phyloP scores from a whole-genome alignment of 2,888 invertebrate species.

The Drosophila parthenogenetica region DNA sequence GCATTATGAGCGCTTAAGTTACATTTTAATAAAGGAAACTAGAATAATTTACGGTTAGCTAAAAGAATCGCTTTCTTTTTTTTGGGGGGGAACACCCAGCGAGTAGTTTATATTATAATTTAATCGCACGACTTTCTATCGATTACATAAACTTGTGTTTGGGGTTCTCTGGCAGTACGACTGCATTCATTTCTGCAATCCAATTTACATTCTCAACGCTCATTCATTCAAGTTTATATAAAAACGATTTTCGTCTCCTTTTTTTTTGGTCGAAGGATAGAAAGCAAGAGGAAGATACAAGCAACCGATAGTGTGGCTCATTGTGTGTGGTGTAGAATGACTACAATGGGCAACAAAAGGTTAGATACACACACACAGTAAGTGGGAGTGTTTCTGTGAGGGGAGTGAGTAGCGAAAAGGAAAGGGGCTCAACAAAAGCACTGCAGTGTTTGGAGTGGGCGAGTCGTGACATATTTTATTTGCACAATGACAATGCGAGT shows the following conservation, averaged over 20 bases:
- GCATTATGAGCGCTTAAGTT: too few species aligned
- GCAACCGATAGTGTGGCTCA: constrained; percentile 60
- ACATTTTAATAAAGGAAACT: too few species aligned
- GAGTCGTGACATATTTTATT: constrained; percentile 83
- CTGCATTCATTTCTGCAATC: constrained; percentile 31
- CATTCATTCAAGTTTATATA: constrained; percentile 71
- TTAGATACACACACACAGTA: constrained; percentile 56
- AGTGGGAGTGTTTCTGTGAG: constrained; percentile 69
- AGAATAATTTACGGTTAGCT: background rate
- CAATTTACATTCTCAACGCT: constrained; percentile 50
- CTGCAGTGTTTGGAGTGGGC: constrained; percentile 58
- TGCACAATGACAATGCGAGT: constrained; percentile 82
- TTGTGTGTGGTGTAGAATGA: constrained; percentile 68
- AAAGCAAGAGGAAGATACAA: constrained; percentile 35
- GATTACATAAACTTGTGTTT: constrained; percentile 26
- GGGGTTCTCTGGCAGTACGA: constrained; percentile 21
- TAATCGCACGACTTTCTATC: constrained; percentile 10
- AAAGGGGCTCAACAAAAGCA: constrained; percentile 16
- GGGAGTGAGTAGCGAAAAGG: background rate
- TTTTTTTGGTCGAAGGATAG: constrained; percentile 15
- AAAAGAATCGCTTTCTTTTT: background rate
- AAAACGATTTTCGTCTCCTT: constrained; percentile 62
- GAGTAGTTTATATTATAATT: constrained; percentile 25
- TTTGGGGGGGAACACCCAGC: constrained; percentile 7
- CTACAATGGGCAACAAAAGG: constrained; percentile 77